Conservation (phyloP, 2,113 vertebrate genomes). For the Melanocharis versteri region DNA sequence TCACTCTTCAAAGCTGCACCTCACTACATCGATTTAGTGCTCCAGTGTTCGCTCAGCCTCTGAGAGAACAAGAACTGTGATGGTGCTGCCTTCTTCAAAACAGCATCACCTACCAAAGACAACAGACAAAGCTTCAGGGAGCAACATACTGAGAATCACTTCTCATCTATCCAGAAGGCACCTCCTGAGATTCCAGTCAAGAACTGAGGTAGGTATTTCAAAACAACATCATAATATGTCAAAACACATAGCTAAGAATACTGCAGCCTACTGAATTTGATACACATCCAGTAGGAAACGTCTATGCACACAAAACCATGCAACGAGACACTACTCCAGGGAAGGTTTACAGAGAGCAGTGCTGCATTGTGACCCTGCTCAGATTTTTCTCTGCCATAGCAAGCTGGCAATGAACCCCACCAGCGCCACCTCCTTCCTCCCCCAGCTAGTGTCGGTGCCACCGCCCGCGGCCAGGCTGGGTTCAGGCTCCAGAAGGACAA, state of each 20-base stretch:
- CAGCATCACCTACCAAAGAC: background rate
- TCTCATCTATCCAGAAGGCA: background rate
- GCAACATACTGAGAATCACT: rapidly evolving
- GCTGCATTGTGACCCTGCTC: background rate
- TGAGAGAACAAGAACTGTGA: background rate
- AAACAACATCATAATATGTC: background rate
- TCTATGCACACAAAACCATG: background rate
- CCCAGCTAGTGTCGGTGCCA: rapidly evolving
- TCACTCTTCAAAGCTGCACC: background rate
- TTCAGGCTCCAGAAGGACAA: background rate
- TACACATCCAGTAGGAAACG: background rate
- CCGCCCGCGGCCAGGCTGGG: rapidly evolving
- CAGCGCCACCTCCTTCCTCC: background rate
- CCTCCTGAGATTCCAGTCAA: background rate
- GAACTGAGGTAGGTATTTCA: background rate
- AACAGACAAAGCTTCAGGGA: background rate
- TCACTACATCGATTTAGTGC: background rate
- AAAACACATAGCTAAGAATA: background rate
- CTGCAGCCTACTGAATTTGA: background rate
- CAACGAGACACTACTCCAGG: background rate
- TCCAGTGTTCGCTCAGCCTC: background rate
- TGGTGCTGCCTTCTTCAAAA: background rate
- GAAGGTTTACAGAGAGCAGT: background rate
- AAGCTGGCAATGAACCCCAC: rapidly evolving
- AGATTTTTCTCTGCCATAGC: background rate